Base-by-base conservation (phyloP, 64 coral and sea anemone genomes). In the Dendronephthya gigantea region DNA sequence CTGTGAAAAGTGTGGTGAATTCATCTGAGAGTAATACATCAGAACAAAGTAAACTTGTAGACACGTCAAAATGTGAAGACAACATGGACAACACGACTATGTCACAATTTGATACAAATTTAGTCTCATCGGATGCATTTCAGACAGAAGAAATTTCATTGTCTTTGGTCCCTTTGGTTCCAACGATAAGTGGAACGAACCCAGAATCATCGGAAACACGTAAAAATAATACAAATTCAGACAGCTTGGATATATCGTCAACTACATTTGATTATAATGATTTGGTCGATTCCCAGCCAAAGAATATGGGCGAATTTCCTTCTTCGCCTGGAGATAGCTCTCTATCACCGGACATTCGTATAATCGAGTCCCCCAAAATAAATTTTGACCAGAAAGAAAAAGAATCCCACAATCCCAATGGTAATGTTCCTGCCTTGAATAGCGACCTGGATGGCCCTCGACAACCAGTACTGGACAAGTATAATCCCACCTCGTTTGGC, bases 401-500 rank as follows among this genome's bases (percentile, higher is more conserved):
- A 11, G 14, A 58, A 58, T 15, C 51, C 4, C 23, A 58, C 51
- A 17, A 58, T 6, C 51, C 51, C 23, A 58, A 58, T 15, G 51
- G 51, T 58, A 15, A 58, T 58, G 51, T 58, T 15, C 16, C 48
- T 9, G 16, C 16, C 16, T 50, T 16, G 51, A 58, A 58, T 58
- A 6, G 14, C 51, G 51, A 15, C 51, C 51, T 6, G 4, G 84
- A 86, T 9, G 84, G 84, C 52, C 84, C 84, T 1, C 84, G 13
- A 65, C 84, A 86, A 86, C 84, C 58, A 65, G 84, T 59, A 68
- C 50, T 86, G 35, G 27, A 7, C 83, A 55, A 51, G 32, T 83
- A 83, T 30, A 83, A 83, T 7, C 82, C 39, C 30, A 32, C 49
- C 45, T 48, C n/a, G 30, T 84, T 69, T 69, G 85, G 35, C 8